Base-by-base conservation (phyloP, 2,888 invertebrate genomes). In the Acronicta psi region DNA sequence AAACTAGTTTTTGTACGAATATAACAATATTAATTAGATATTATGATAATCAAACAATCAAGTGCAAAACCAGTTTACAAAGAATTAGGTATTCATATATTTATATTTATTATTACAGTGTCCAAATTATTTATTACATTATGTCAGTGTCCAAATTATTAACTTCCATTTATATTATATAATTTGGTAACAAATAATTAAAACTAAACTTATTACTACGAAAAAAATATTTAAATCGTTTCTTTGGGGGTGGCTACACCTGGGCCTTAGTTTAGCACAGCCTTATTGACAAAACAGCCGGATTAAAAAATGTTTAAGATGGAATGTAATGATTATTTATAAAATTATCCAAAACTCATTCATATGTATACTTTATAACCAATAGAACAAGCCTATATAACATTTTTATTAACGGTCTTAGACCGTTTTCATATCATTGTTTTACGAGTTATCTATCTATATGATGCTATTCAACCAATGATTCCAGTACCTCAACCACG, bases 231-330 rank as follows among this genome's bases (percentile, higher is more conserved):
- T 16, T 34, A 36, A 55, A 58, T 40, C 41, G 41, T 57, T 51
- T 75, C 72, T 77, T 79, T 79, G 79, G 74, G 57, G 68, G 73
- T 73, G 69, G 46, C 69, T 64, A 69, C 51, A 62, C 57, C 69
- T 67, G 43, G 51, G 38, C 63, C 58, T 63, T 69, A 77, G 47
- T 65, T 62, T 65, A 78, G 61, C 79, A 80, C 79, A 79, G 79
- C 79, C 79, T 73, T 58, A 65, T 62, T 71, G 58, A 72, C 49
- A 74, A 64, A 69, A 57, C 11, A 54, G 56, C 49, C 16, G 23
- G 38, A 42, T 52, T 36, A 57, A 40, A n/a, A 44, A 37, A 17
- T 37, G 36, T 11, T 25, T 38, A 6, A 2, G 10, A 23, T 13
- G 11, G 13, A 29, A 23, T 23, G 7, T 20, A 20, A 23, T 7